Evolutionary conservation across 2,797 vertebrate genomes (phyloP).

Genomic region (Acanthurus lineatus): DNA sequence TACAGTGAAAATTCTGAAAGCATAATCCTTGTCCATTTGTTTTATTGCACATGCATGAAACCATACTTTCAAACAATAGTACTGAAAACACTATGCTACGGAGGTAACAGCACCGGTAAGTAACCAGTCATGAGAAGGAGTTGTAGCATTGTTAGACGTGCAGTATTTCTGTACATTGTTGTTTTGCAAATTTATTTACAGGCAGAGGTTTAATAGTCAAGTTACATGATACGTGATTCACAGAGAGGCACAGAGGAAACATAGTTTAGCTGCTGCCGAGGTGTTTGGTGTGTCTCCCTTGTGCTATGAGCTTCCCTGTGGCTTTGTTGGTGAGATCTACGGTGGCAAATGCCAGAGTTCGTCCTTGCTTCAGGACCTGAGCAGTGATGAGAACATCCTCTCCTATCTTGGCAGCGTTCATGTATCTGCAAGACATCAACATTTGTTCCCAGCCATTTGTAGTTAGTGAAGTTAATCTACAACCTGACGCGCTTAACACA

Average conservation of each 20-base stretch:
- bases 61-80: conserved; percentile 5
- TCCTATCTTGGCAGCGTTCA: conserved; percentile 94
- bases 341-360: conserved; percentile 90
- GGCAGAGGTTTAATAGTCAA: conserved; percentile 7
- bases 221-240: conserved; percentile 1
- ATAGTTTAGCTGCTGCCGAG: conserved; percentile 84
- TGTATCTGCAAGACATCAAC: conserved; percentile 87
- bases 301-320: conserved; percentile 93
- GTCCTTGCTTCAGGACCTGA: conserved; percentile 94
- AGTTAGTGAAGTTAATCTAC: conserved; percentile 21
- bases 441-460: conserved; percentile 8
- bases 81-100: neutral
- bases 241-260: neutral
- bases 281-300: conserved; percentile 96
- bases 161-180: neutral
- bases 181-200: conserved; percentile 43
- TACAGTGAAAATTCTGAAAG: conserved; percentile 83
- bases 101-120: neutral
- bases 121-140: neutral
- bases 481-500: neutral
- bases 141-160: neutral
- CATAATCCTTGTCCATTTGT: conserved; percentile 66
- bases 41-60: conserved; percentile 74
- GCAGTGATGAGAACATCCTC: conserved; percentile 95
- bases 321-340: conserved; percentile 94